Conservation (phyloP, 2,797 vertebrate species). For the Apogon talboti region DNA sequence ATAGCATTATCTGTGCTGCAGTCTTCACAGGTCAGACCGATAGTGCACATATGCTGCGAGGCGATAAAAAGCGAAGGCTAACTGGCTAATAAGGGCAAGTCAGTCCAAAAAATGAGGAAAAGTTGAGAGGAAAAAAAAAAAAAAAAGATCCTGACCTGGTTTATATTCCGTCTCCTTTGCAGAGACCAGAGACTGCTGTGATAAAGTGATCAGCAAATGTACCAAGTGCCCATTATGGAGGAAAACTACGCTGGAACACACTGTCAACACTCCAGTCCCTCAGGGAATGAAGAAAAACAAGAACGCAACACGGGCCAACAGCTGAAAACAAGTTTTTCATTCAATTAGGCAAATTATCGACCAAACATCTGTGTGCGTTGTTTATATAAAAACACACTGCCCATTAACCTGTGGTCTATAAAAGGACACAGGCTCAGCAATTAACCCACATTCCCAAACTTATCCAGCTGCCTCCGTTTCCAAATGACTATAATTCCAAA, state of each 20-base stretch:
- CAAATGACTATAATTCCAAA: conserved; percentile 86
- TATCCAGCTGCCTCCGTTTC: conserved; percentile 76
- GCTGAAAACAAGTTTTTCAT: conserved; percentile 40
- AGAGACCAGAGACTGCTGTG: background rate
- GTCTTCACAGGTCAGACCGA: conserved; percentile 29
- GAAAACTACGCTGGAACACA: conserved; percentile 2
- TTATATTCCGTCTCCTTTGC: conserved; percentile 18
- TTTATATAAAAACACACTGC: conserved; percentile 70
- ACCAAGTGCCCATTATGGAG: conserved; percentile 1
- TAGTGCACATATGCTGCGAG: conserved; percentile 22
- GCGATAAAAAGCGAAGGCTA: conserved; percentile 45
- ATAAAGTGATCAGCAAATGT: background rate
- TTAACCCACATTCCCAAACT: conserved; percentile 77
- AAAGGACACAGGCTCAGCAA: conserved; percentile 76
- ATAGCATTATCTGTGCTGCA: conserved; percentile 14
- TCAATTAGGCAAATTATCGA: conserved; percentile 72
- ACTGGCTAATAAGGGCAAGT: conserved; percentile 45
- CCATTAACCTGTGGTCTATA: conserved; percentile 78
- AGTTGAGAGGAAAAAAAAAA: background rate
- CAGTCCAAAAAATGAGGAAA: conserved; percentile 32
- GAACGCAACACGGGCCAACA: conserved; percentile 19
- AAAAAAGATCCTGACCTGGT: conserved; percentile 17
- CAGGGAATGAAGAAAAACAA: background rate
- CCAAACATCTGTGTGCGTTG: conserved; percentile 46
- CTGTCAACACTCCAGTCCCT: no score